phyloP scores from a whole-genome alignment of 1,140 invertebrate species.

The Gonioctena quinquepunctata region DNA sequence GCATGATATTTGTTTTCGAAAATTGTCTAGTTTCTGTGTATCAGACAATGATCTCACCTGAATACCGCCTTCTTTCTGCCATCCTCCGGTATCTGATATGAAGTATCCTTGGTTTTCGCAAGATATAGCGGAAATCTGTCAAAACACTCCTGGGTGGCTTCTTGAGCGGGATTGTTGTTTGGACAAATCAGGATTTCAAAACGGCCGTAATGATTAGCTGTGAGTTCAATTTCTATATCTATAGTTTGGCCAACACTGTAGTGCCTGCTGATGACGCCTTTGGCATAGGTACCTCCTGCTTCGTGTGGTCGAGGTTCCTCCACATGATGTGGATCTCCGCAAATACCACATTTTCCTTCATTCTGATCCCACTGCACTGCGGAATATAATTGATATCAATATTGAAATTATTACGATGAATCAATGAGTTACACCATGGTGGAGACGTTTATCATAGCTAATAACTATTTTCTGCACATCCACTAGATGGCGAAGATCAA shows the following conservation, averaged over 20 bases:
- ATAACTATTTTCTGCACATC: no score
- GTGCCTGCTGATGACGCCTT: conserved; percentile 79
- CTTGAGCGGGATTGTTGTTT: conserved; percentile 77
- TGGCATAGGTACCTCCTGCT: conserved; percentile 82
- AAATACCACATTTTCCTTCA: conserved; percentile 82
- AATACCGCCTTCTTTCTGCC: conserved; percentile 78
- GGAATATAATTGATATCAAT: no score
- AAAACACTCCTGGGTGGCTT: conserved; percentile 81
- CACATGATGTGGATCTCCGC: conserved; percentile 82
- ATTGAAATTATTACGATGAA: no score
- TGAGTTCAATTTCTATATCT: conserved; percentile 83
- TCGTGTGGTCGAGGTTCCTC: conserved; percentile 80
- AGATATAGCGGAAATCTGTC: conserved; percentile 76
- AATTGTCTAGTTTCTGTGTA: not conserved
- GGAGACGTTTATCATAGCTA: no score
- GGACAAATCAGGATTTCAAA: conserved; percentile 85
- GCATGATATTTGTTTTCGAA: no score
- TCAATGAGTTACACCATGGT: no score
- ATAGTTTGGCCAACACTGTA: conserved; percentile 85
- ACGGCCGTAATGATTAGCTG: conserved; percentile 86
- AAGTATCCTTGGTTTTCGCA: conserved; percentile 65
- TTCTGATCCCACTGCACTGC: conserved; percentile 86
- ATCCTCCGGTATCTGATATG: conserved; percentile 65
- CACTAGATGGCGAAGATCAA: no score
- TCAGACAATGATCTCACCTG: conserved; percentile 39